Percentiles rank a stretch among this genome's conserved stretches.
These are phyloP conservation scores for Forpus xanthops DNA, from an alignment of 2,797 vertebrate genomes.

Conservation along the genomic window DNA sequence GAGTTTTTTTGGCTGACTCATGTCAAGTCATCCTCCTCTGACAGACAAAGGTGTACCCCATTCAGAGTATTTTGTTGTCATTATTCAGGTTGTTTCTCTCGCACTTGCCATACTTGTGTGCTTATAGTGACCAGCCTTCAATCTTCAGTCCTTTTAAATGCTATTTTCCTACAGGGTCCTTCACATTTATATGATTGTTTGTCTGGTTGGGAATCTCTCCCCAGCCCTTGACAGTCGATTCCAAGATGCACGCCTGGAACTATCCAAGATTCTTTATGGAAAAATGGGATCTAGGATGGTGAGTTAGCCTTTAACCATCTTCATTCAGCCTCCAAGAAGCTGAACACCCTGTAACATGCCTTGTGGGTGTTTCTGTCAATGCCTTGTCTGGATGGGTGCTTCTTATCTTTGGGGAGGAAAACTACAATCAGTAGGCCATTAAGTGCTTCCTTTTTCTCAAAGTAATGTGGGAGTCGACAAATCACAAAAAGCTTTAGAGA, in stretches of 20 bases:
- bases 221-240: constrained; percentile 75
- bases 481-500: not conserved
- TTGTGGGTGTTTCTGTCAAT: not conserved
- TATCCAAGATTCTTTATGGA: constrained; percentile 63
- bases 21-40: not conserved
- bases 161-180: constrained; percentile 60
- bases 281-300: constrained; percentile 53
- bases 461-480: not conserved
- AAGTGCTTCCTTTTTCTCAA: not conserved
- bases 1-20: not conserved
- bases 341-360: not conserved
- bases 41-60: not conserved
- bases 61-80: not conserved
- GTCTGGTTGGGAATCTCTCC: constrained; percentile 71
- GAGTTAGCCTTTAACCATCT: constrained; percentile 13
- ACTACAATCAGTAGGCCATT: not conserved
- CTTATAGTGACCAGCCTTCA: not conserved
- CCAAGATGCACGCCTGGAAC: constrained; percentile 64
- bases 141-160: not conserved
- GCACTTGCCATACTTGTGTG: not conserved
- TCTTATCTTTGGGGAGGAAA: not conserved
- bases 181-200: constrained; percentile 77
- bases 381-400: not conserved
- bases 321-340: not conserved
- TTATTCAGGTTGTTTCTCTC: not conserved